Evolutionary conservation across 2,113 vertebrate species (phyloP), one percentile per base, ranked within the genome.

Genomic region (Pseudonaja textilis): DNA sequence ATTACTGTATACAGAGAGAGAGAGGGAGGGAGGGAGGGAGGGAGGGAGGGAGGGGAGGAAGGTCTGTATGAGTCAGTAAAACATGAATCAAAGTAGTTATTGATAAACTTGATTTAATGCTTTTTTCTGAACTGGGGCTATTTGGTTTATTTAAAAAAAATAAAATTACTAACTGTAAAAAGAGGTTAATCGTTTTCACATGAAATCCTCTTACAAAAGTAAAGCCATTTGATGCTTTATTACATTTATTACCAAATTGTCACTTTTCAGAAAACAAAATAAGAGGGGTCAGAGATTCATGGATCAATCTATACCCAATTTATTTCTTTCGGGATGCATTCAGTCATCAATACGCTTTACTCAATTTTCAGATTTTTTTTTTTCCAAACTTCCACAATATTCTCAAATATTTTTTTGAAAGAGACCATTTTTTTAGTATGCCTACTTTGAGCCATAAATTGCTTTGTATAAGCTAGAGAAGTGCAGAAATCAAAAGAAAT

Each of bases 51-150:
- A 22, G 57, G 9, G 57, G 9, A 29, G 18, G 8, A 0, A 1
- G 16, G n/a, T 74, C n/a, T 34, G n/a, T 34, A 34, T 74, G 14
- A 39, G 69, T 74, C 6, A 39, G 16, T 81, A 81, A 45, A 85
- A 96, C 39, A 93, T 0, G 2, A 56, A 91, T 69, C 47, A 93
- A 93, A 93, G 93, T 54, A 93, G 89, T 39, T 86, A 88, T 5
- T 25, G 50, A 93, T 61, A 93, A 89, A 89, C 42, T 4, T 69
- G 86, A 34, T 94, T 92, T 85, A 56, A n/a, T 11, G 25, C 50
- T 50, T 22, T 88, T 94, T 92, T 56, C 90, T 59, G 85, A 93
- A 90, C 87, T 64, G 39, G 25, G 39, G 54, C 91, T 93, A 23
- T 87, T 89, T 95, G 86, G 45, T 55, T 96, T 39, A 1, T 93